Evolutionary conservation across 2,797 vertebrate genomes (phyloP), one percentile per base, ranked within the genome.

Genomic region (Florisuga fusca): DNA sequence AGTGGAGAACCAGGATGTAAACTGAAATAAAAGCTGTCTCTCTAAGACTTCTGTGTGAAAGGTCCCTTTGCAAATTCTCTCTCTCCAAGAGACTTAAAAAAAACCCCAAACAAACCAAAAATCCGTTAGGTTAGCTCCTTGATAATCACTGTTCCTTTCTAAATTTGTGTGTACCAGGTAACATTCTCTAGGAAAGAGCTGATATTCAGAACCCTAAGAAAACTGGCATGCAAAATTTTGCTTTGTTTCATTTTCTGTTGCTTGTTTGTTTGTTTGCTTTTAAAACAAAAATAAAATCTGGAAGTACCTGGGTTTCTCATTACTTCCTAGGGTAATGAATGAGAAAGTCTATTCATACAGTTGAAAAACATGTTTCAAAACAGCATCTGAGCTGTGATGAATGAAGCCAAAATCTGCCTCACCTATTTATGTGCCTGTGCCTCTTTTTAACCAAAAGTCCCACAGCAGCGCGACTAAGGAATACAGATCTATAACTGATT

Each of bases 401-500:
- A 72, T 25, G 76, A 81, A 25, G 43, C 38, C 34, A 61, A 77
- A 36, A 43, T 43, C 53, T 83, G 29, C 29, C 18, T 77, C 26
- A 18, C 27, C 63, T 41, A 31, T 6, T 66, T 12, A 19, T 7
- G 6, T 68, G 15, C 36, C 33, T 50, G 7, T 64, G 41, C 21
- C 15, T 82, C 48, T 69, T 79, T 23, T 77, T 82, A 77, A 74
- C 23, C 13, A 12, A 10, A 84, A 74, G 27, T 48, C 20, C 17
- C 27, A 15, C 2, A 25, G 29, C 38, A 73, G 25, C 0, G 0
- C 33, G 21, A 22, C 53, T 67, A 38, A 20, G 76, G 51, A 71
- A 54, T 67, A 58, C 14, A 68, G 22, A 62, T 33, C 57, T 55
- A 2, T 16, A 66, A 23, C 62, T 63, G 7, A 41, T 19, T n/a